Evolutionary conservation across 2,113 vertebrate species (phyloP).

Genomic region (Chelonoidis abingdonii): DNA sequence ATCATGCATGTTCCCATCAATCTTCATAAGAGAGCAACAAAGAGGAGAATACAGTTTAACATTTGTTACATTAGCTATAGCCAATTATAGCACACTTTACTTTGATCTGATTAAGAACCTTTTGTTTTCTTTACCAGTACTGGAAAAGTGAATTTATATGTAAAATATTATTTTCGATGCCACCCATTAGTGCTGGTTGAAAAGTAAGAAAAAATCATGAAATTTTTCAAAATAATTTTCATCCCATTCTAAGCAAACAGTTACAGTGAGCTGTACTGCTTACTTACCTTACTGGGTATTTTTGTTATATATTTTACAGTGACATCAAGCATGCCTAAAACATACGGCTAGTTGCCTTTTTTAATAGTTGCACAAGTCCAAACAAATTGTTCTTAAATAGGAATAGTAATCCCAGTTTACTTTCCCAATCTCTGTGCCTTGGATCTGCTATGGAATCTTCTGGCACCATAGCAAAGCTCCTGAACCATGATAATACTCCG

Average conservation of each 20-base stretch:
- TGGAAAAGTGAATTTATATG: background rate
- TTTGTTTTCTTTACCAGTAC: background rate
- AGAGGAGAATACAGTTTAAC: background rate
- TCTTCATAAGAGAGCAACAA: background rate
- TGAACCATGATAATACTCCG: background rate
- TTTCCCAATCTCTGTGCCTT: background rate
- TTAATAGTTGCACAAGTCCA: background rate
- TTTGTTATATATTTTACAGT: background rate
- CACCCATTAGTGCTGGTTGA: background rate
- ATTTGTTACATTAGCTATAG: background rate
- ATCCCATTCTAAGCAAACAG: background rate
- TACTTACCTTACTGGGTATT: background rate
- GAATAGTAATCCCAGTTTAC: background rate
- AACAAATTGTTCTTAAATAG: background rate
- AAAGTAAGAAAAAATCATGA: rapidly evolving
- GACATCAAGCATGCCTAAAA: background rate
- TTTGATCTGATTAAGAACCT: background rate
- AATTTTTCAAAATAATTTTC: background rate
- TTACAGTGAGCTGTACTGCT: background rate
- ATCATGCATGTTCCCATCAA: background rate
- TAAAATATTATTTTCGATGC: background rate
- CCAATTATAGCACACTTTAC: background rate
- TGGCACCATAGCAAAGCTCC: background rate
- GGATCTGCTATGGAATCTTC: background rate
- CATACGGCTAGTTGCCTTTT: background rate